phyloP scores from a whole-genome alignment of 2,113 vertebrate species.

The Pyxicephalus adspersus region DNA sequence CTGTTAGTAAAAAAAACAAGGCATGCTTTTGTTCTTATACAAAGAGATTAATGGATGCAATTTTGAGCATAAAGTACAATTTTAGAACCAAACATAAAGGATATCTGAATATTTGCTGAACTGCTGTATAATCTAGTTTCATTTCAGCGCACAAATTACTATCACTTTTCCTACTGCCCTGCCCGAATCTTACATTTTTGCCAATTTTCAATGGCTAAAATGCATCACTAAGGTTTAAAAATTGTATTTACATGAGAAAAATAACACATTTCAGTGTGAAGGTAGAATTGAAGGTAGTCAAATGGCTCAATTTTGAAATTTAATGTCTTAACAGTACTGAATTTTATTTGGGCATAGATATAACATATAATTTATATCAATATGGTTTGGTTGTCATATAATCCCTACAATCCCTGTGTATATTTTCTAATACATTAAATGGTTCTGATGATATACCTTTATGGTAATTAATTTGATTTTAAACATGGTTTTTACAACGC shows the following conservation, averaged over 20 bases:
- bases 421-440: no score
- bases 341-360: no score
- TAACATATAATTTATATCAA: no score
- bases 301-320: neutral
- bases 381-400: no score
- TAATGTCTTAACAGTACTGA: neutral
- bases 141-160: constrained; percentile 29
- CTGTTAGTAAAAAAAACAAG: constrained; percentile 48
- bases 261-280: neutral
- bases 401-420: no score
- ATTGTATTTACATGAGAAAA: constrained; percentile 1
- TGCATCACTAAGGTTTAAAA: neutral
- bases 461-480: no score
- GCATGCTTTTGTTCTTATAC: constrained; percentile 42
- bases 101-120: constrained; percentile 46
- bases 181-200: neutral
- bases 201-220: constrained; percentile 8
- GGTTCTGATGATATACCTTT: no score
- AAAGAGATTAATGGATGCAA: constrained; percentile 48
- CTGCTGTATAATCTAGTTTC: constrained; percentile 42
- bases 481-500: no score
- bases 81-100: constrained; percentile 40
- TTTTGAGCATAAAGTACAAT: constrained; percentile 52
- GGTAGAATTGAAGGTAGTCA: neutral
- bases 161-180: constrained; percentile 22